Percentiles rank a stretch among this genome's conserved stretches.
Conservation (phyloP, 2,888 invertebrate species). For the Pyrochroa serraticornis region DNA sequence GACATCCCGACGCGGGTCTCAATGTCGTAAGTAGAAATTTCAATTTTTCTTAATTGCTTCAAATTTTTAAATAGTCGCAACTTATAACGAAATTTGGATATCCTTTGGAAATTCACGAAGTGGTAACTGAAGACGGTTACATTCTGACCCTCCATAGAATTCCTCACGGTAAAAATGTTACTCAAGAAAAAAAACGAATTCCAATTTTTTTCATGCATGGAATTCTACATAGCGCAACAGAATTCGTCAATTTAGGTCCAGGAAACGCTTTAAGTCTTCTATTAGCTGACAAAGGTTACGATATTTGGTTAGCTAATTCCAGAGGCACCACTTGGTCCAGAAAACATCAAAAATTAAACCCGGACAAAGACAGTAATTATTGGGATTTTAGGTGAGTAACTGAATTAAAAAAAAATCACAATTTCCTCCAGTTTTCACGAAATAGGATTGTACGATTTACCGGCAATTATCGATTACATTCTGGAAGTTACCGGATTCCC, state of each 20-base stretch:
- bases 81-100: background rate
- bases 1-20: no score
- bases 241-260: constrained; percentile 36
- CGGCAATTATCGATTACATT: constrained; percentile 14
- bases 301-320: constrained; percentile 27
- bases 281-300: constrained; percentile 24
- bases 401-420: no score
- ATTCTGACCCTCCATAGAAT: constrained; percentile 27
- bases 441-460: constrained; percentile 15
- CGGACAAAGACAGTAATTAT: constrained; percentile 2
- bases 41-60: no score
- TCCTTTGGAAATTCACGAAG: constrained; percentile 24
- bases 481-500: constrained; percentile 13
- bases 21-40: no score
- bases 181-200: constrained; percentile 18
- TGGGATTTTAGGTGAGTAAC: background rate
- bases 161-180: constrained; percentile 13
- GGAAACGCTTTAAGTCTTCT: constrained; percentile 34
- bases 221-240: constrained; percentile 32
- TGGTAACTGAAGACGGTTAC: constrained; percentile 33
- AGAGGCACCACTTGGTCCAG: constrained; percentile 25
- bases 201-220: constrained; percentile 37
- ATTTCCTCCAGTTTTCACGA: constrained; percentile 22
- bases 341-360: constrained; percentile 11
- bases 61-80: background rate